Evolutionary conservation across 30 jellyfish, hydroid and myxozoan species (phyloP).

Genomic region (Clytia hemisphaerica): DNA sequence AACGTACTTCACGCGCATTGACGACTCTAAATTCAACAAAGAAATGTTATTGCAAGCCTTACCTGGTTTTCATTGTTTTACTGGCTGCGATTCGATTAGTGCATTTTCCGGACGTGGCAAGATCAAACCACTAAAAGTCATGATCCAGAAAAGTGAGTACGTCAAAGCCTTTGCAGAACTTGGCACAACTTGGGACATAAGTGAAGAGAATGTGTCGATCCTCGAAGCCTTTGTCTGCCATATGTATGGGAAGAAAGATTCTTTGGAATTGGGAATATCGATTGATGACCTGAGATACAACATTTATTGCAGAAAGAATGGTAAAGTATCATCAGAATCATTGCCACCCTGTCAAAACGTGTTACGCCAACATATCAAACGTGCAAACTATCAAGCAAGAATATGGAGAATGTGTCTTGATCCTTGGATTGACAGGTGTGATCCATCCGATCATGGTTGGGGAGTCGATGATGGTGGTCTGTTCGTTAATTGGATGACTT

Average conservation of each 20-base stretch:
- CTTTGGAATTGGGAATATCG: not conserved
- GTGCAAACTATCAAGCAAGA: constrained; percentile 36
- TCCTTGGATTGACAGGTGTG: not conserved
- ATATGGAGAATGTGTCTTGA: constrained; percentile 38
- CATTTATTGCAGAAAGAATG: constrained; percentile 10
- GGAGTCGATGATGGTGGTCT: constrained; percentile 7
- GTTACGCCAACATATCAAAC: constrained; percentile 35
- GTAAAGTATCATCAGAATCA: constrained; percentile 16
- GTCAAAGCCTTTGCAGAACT: constrained; percentile 7
- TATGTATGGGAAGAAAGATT: not conserved
- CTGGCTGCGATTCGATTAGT: not conserved
- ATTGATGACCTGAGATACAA: not conserved
- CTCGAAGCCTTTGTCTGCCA: constrained; percentile 2
- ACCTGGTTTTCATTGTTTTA: not conserved
- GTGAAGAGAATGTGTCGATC: not conserved
- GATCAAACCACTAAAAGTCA: constrained; percentile 2
- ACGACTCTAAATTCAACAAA: not conserved
- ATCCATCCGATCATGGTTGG: constrained; percentile 34
- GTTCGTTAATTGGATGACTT: constrained; percentile 30
- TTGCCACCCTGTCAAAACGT: constrained; percentile 40
- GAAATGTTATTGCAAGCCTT: not conserved
- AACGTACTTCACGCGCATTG: not conserved
- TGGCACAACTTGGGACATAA: not conserved
- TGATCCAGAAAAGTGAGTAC: not conserved
- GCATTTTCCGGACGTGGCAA: constrained; percentile 5